A percentile compares a stretch with the other conserved stretches of the same genome.
phyloP scores from a whole-genome alignment of 2,113 vertebrate species.

The Hemiscyllium ocellatum region DNA sequence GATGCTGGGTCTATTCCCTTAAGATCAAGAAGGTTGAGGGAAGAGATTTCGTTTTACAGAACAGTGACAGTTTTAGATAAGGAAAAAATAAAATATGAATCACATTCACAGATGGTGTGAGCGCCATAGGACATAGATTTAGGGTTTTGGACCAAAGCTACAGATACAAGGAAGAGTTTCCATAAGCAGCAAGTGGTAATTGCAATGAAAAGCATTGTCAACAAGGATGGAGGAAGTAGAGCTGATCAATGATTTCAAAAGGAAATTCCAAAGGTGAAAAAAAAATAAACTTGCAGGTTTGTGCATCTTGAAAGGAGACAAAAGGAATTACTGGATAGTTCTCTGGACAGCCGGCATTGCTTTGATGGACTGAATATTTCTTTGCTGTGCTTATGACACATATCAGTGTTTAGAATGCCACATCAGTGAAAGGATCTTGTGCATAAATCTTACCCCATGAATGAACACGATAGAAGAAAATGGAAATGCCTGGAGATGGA shows the following conservation, averaged over 20 bases:
- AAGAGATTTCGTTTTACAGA: too few relatives aligned
- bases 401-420: not conserved
- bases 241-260: not conserved
- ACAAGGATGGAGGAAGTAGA: not conserved
- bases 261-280: not conserved
- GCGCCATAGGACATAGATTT: not conserved
- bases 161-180: not conserved
- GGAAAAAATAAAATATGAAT: too few relatives aligned
- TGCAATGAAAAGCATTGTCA: not conserved
- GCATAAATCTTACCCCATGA: not conserved
- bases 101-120: too few relatives aligned
- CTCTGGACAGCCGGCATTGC: not conserved
- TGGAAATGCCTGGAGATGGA: conserved; percentile 8
- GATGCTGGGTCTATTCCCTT: too few relatives aligned
- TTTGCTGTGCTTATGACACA: not conserved
- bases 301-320: not conserved
- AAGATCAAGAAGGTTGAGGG: too few relatives aligned
- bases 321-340: not conserved
- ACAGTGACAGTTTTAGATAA: too few relatives aligned
- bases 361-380: not conserved
- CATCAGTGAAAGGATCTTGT: not conserved
- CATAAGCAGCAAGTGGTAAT: not conserved
- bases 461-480: not conserved
- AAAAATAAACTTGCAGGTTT: not conserved
- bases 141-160: not conserved